Conservation (phyloP, 2,888 invertebrate genomes). For the Lasioglossum villosulum region DNA sequence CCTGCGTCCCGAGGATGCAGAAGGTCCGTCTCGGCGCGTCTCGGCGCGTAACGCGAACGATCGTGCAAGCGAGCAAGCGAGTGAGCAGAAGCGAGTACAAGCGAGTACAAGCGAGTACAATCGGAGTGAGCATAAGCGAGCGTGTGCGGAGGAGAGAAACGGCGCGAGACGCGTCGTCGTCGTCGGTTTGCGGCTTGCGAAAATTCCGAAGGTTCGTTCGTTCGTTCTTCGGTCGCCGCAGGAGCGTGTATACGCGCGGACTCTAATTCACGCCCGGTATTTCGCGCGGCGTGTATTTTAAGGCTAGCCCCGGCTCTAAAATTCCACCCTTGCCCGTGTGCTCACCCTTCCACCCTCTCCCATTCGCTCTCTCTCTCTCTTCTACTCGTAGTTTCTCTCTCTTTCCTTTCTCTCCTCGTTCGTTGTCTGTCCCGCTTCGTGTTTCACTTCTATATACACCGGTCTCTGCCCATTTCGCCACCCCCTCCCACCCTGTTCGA, state of each 20-base stretch:
- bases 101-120: neutral
- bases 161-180: conserved; percentile 5
- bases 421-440: conserved; percentile 56
- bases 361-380: conserved; percentile 18
- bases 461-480: conserved; percentile 26
- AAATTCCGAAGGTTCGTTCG: conserved; percentile 80
- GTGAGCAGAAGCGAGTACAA: neutral
- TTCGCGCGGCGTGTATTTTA: conserved; percentile 82
- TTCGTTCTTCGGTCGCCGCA: conserved; percentile 61
- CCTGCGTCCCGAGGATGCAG: conserved; percentile 12
- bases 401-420: conserved; percentile 52
- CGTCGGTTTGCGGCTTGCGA: conserved; percentile 74
- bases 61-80: conserved; percentile 4
- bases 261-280: conserved; percentile 82
- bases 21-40: conserved; percentile 39
- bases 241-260: conserved; percentile 65
- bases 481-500: conserved; percentile 24
- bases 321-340: conserved; percentile 78
- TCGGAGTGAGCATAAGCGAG: conserved; percentile 2
- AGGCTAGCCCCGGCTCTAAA: conserved; percentile 80
- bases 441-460: conserved; percentile 48
- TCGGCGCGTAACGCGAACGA: neutral
- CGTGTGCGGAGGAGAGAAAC: conserved; percentile 34
- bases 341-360: conserved; percentile 49
- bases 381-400: neutral